phyloP scores from a whole-genome alignment of 2,113 vertebrate species.

The Manacus vitellinus region DNA sequence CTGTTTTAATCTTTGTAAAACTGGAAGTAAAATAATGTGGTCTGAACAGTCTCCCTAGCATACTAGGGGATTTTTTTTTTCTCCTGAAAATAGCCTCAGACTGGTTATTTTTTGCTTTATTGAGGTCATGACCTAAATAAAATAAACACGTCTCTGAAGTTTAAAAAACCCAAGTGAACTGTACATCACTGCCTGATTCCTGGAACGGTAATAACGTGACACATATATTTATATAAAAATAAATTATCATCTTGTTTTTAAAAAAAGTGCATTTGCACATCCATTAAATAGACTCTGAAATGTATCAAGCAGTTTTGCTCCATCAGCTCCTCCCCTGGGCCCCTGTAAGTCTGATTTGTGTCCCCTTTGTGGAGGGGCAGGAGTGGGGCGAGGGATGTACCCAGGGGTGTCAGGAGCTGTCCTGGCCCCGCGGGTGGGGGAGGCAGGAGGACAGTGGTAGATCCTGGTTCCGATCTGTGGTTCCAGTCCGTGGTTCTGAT shows the following conservation, averaged over 20 bases:
- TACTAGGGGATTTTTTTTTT: background rate
- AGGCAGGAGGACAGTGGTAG: too few relatives aligned
- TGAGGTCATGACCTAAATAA: constrained; percentile 2
- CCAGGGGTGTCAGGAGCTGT: background rate
- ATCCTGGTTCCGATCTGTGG: fast-evolving
- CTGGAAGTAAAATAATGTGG: background rate
- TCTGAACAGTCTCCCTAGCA: background rate
- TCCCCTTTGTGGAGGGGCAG: fast-evolving
- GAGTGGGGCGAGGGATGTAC: fast-evolving
- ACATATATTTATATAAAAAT: background rate
- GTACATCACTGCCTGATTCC: background rate
- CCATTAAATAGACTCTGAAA: background rate
- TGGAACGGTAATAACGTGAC: background rate
- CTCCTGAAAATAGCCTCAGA: background rate
- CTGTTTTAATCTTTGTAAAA: background rate
- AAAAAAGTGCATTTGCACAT: background rate
- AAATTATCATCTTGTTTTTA: background rate
- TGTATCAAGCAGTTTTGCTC: fast-evolving
- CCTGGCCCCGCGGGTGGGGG: fast-evolving
- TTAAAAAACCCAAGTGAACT: background rate
- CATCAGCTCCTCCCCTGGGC: background rate
- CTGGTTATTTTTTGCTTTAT: background rate
- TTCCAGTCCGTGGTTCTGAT: fast-evolving
- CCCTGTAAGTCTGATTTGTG: fast-evolving
- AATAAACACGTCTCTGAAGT: background rate